Conservation (phyloP, 2,888 invertebrate species). For the Aphidius colemani region DNA sequence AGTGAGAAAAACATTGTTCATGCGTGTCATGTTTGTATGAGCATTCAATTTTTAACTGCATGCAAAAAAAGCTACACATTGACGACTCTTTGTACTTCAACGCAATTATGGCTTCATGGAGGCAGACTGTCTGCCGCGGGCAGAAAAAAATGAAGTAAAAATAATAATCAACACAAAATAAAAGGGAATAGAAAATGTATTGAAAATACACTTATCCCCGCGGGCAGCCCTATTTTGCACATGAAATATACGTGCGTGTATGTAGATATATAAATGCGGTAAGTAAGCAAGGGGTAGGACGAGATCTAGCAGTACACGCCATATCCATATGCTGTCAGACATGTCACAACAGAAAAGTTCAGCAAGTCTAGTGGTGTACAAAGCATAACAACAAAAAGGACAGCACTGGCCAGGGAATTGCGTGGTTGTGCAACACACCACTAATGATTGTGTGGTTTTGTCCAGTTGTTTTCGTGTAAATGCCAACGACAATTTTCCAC, state of each 20-base stretch:
- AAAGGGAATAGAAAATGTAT: conserved; percentile 24
- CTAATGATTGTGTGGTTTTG: conserved; percentile 25
- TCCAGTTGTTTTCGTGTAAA: conserved; percentile 18
- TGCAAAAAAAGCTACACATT: conserved; percentile 16
- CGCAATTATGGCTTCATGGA: conserved; percentile 38
- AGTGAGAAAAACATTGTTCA: conserved; percentile 20
- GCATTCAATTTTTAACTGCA: conserved; percentile 19
- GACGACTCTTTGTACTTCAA: conserved; percentile 31
- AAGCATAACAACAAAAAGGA: conserved; percentile 18
- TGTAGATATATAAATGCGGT: conserved; percentile 4
- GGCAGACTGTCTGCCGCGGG: conserved; percentile 42
- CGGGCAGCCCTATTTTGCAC: not conserved
- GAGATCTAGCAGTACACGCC: conserved; percentile 28
- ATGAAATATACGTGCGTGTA: too few species aligned
- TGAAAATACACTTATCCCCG: conserved; percentile 11
- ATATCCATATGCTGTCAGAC: conserved; percentile 25
- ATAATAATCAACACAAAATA: conserved; percentile 12
- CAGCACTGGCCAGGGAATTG: conserved; percentile 24
- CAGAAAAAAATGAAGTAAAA: conserved; percentile 15
- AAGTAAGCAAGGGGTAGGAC: conserved; percentile 6
- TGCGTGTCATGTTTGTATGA: conserved; percentile 26
- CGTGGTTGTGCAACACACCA: conserved; percentile 32
- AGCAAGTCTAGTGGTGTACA: conserved; percentile 27
- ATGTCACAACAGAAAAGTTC: conserved; percentile 38
- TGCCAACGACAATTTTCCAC: conserved; percentile 11